Evolutionary conservation across 2,113 vertebrate genomes (phyloP).

Genomic region (Ophthalmolycus amberensis): DNA sequence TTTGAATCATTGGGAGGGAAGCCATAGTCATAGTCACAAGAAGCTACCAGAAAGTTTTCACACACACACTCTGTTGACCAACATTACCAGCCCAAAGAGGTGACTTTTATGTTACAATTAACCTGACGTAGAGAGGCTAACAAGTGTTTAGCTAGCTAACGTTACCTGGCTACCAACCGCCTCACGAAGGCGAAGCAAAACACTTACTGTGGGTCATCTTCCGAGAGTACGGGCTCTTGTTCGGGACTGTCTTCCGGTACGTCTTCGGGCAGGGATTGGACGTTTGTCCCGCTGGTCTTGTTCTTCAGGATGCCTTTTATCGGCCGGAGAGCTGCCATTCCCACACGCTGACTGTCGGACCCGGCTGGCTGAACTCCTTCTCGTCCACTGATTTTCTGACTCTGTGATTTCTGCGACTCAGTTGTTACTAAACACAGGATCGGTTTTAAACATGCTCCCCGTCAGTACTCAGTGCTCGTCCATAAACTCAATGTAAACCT

Average conservation of each 20-base stretch:
- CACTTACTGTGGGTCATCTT: slow-evolving; percentile 85
- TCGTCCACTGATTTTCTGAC: background rate
- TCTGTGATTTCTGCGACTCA: slow-evolving; percentile 28
- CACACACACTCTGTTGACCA: background rate
- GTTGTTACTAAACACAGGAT: background rate
- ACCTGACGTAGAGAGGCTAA: slow-evolving; percentile 56
- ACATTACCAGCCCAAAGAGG: background rate
- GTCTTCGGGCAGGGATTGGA: slow-evolving; percentile 69
- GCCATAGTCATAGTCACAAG: background rate
- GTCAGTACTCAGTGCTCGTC: slow-evolving; percentile 47
- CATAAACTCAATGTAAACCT: slow-evolving; percentile 13
- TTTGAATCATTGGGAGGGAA: background rate
- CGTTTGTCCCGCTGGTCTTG: slow-evolving; percentile 73
- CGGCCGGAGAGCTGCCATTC: slow-evolving; percentile 85
- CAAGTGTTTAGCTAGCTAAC: slow-evolving; percentile 65
- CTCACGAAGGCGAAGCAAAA: background rate
- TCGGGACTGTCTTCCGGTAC: slow-evolving; percentile 70
- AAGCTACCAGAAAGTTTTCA: slow-evolving; percentile 26
- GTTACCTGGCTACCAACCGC: slow-evolving; percentile 15
- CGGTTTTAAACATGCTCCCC: slow-evolving; percentile 6
- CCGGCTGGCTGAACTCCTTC: slow-evolving; percentile 30
- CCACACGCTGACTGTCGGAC: slow-evolving; percentile 60
- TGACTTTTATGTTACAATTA: background rate
- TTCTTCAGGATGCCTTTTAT: slow-evolving; percentile 88
- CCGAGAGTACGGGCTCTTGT: slow-evolving; percentile 64